phyloP scores from a whole-genome alignment of 2,797 vertebrate species.

The Anas capensis region DNA sequence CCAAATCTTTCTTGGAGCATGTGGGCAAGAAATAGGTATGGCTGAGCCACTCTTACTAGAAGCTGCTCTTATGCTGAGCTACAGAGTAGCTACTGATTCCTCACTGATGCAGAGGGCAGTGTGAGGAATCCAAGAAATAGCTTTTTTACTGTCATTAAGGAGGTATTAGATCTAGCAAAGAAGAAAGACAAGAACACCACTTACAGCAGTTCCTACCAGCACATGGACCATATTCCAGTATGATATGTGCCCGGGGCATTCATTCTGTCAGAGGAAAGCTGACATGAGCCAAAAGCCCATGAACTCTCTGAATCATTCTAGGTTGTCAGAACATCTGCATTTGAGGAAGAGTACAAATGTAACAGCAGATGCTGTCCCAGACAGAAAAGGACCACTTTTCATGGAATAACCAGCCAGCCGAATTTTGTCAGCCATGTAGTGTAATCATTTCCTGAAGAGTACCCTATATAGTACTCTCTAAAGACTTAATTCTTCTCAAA shows the following conservation, averaged over 20 bases:
- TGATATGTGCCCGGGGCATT: not conserved
- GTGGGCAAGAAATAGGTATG: fast-evolving
- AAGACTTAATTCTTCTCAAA: not conserved
- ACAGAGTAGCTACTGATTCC: not conserved
- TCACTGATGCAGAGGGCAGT: not conserved
- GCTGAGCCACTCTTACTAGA: not conserved
- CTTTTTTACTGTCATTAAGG: not conserved
- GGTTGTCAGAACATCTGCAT: not conserved
- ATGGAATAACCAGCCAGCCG: not conserved
- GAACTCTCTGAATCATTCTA: not conserved
- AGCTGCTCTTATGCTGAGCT: not conserved
- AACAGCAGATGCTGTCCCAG: not conserved
- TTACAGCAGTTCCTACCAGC: not conserved
- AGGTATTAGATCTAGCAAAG: not conserved
- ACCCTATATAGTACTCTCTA: not conserved
- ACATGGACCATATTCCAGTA: fast-evolving
- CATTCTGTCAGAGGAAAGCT: not conserved
- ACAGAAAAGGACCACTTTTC: not conserved
- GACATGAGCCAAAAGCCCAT: not conserved
- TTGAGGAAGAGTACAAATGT: not conserved
- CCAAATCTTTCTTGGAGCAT: not conserved
- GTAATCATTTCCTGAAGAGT: not conserved
- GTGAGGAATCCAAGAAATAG: not conserved
- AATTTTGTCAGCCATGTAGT: not conserved
- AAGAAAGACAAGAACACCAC: not conserved